Evolutionary conservation across 2,113 vertebrate genomes (phyloP), one percentile per base, ranked within the genome.

Genomic region (Chamaetylas fuelleborni): DNA sequence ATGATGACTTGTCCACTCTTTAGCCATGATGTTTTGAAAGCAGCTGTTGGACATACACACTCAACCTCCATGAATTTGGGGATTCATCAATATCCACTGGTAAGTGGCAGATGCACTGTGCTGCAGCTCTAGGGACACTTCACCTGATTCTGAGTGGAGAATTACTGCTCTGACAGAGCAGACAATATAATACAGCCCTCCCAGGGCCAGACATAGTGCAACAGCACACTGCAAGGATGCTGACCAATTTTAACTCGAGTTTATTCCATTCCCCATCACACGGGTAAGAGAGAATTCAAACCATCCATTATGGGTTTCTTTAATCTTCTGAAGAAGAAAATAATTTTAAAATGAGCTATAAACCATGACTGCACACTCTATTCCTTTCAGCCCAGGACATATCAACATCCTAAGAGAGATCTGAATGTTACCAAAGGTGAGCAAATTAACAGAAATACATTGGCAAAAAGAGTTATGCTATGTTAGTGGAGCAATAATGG

Each of bases 361-460:
- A 90, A 58, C 47, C 17, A 47, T 13, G n/a, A 31, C 40, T 93
- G 31, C 26, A 66, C 6, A 48, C 15, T 42, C 20, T 60, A 23
- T 51, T 78, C 19, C 58, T 76, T 84, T 87, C 81, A 93, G 48
- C 12, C 19, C 25, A 67, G 51, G 65, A 87, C 22, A 64, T 23
- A 81, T 5, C 34, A 67, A 29, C 53, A 40, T 42, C 70, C 48
- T 53, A 61, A 88, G 89, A 67, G 48, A 89, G 33, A 86, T n/a
- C 2, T 57, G 48, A 83, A 60, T 11, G 40, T 64, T 79, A 88
- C 36, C 0, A 0, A 74, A 88, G 42, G 71, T 62, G 77, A 34
- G 73, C 79, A 94, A 95, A 90, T 82, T 83, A 87, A 58, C 45
- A 90, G 78, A 73, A 94, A 88, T 38, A 66, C 29, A 62, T 7